Conservation (phyloP, 2,113 vertebrate genomes). For the Nycticorax nycticorax region DNA sequence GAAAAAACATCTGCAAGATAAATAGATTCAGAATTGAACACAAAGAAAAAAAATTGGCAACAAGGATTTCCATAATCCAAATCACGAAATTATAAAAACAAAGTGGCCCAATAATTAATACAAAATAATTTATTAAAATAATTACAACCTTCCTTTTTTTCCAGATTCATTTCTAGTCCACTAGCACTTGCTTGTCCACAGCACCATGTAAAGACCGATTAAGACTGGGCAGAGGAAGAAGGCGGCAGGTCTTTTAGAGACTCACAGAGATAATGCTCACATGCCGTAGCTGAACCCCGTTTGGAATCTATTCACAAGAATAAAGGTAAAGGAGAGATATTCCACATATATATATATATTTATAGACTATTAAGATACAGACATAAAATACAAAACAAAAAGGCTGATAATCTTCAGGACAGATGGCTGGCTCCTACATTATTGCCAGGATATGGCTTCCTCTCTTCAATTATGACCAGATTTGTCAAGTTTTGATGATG, state of each 20-base stretch:
- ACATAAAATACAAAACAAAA: constrained; percentile 31
- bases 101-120: not conserved
- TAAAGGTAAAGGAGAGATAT: not conserved
- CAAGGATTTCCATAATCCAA: not conserved
- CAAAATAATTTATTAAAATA: not conserved
- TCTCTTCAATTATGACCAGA: not conserved
- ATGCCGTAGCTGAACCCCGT: not conserved
- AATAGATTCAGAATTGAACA: not conserved
- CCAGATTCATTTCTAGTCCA: not conserved
- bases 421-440: constrained; percentile 2
- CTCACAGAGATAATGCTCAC: not conserved
- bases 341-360: not conserved
- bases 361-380: not conserved
- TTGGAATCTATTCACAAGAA: not conserved
- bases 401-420: constrained; percentile 28
- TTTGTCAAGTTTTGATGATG: not conserved
- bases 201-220: not conserved
- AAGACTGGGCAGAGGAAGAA: not conserved
- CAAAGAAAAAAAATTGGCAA: not conserved
- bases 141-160: not conserved
- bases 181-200: not conserved
- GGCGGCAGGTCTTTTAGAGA: not conserved
- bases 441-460: constrained; percentile 2
- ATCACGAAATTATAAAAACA: not conserved
- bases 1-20: not conserved